Base-by-base conservation (phyloP, 2,797 vertebrate genomes). In the Chelidonichthys spinosus region DNA sequence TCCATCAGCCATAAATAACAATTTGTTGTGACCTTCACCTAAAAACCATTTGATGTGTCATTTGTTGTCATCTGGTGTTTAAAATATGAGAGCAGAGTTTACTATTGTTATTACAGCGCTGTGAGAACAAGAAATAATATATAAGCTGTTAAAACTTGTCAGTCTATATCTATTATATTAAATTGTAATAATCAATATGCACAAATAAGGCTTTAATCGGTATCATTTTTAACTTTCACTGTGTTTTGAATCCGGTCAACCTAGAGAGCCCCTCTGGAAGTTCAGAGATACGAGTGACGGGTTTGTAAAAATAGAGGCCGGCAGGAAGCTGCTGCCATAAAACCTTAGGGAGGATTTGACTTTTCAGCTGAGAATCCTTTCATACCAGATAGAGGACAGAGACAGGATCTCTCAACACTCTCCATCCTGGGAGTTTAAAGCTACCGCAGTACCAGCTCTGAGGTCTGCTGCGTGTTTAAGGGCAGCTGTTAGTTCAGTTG, bases 321-420 rank as follows among this genome's bases (percentile, higher is more conserved):
- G 7, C 18, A 69, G 62, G 63, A 71, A 72, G 65, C 63, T 66
- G 55, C 63, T 56, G 9, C 4, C 33, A 9, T 39, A 4, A 83
- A 82, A 68, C 68, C 67, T 69, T 7, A 1, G 62, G 40, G 56
- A 81, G 55, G 80, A 76, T 84, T 86, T 60, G 69, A 77, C 75
- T 75, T 77, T 74, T 63, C 46, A 61, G 76, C 68, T 55, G 54
- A 71, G 63, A 73, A 43, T 43, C 55, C 37, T 78, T 73, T 70
- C 81, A 76, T 65, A 60, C 37, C 61, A 60, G 78, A 73, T 81
- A 74, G 58, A 79, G 42, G 39, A 63, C 72, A 70, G 59, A 56
- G n/a, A 54, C 62, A 66, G 69, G 54, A 76, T 58, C 46, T 66
- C 63, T 65, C 11, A 3, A n/a, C 69, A 39, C 32, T 58, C 50